A percentile compares a stretch with the other conserved stretches of the same genome.
These are phyloP conservation scores for Bombus haemorrhoidalis DNA, from an alignment of 1,140 invertebrate species.

Conservation along the genomic window DNA sequence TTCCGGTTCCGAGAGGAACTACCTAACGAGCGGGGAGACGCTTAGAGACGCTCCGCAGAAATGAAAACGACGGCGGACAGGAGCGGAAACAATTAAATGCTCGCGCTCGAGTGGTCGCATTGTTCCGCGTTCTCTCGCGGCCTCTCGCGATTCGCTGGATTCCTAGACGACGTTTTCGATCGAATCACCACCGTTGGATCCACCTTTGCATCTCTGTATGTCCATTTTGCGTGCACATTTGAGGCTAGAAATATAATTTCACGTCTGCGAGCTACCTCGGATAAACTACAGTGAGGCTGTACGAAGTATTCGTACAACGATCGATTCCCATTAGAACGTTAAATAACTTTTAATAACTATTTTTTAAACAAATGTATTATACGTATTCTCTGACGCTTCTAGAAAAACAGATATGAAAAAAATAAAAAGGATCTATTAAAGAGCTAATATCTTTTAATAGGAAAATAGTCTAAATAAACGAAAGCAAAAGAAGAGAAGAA, in stretches of 20 bases:
- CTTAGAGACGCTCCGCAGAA: constrained; percentile 64
- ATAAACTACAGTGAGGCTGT: too few relatives aligned
- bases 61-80: constrained; percentile 68
- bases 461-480: neutral
- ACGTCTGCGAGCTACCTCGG: too few relatives aligned
- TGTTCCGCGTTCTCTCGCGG: constrained; percentile 52
- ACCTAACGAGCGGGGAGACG: constrained; percentile 64
- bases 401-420: too few relatives aligned
- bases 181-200: constrained; percentile 19
- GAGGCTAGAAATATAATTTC: too few relatives aligned
- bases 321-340: too few relatives aligned
- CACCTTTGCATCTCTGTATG: neutral
- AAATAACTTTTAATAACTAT: too few relatives aligned
- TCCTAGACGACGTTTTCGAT: neutral
- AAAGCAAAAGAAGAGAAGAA: neutral
- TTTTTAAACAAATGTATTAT: too few relatives aligned
- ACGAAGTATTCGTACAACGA: too few relatives aligned
- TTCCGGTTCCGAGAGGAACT: constrained; percentile 69
- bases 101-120: constrained; percentile 64
- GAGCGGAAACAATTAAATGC: constrained; percentile 69
- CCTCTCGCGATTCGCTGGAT: constrained; percentile 43
- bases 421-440: too few relatives aligned
- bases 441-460: too few relatives aligned
- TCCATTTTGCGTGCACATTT: neutral
- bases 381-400: too few relatives aligned